A percentile compares a stretch with the other conserved stretches of the same genome.
Evolutionary conservation across 2,888 invertebrate species (phyloP).

Genomic region (Lutraria lutraria): DNA sequence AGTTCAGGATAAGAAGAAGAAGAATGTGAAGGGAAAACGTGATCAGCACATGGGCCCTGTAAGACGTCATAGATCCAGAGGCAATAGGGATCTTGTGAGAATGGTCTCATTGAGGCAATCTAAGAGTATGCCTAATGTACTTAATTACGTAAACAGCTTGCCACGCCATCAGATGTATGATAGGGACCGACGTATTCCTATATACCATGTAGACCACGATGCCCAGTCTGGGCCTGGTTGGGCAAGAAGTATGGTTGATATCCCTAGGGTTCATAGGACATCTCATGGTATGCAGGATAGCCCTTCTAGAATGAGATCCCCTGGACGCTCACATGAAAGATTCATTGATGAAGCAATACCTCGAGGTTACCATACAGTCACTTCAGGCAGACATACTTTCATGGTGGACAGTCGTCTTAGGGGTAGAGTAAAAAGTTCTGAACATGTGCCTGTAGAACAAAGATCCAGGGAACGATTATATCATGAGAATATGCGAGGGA

Average conservation of each 20-base stretch:
- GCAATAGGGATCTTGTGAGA: conserved; percentile 63
- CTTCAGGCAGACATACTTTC: conserved; percentile 34
- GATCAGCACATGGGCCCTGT: conserved; percentile 15
- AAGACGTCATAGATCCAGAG: conserved; percentile 48
- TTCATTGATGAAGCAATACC: conserved; percentile 42
- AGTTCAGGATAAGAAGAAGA: conserved; percentile 44
- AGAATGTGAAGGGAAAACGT: conserved; percentile 36
- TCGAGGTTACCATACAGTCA: conserved; percentile 50
- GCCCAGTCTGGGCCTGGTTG: conserved; percentile 51
- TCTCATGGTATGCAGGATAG: conserved; percentile 23
- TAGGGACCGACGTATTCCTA: conserved; percentile 54
- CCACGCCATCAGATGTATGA: conserved; percentile 39
- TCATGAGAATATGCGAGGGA: neutral
- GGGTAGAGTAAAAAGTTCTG: conserved; percentile 22
- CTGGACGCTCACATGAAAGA: conserved; percentile 35
- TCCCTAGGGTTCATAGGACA: conserved; percentile 54
- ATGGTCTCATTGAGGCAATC: conserved; percentile 62
- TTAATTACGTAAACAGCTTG: conserved; percentile 64
- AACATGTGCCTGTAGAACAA: neutral
- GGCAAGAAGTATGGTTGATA: conserved; percentile 64
- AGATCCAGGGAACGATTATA: conserved; percentile 13
- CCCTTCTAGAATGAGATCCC: neutral
- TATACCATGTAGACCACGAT: conserved; percentile 65
- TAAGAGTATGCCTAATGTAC: conserved; percentile 65
- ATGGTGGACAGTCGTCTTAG: conserved; percentile 46